Conservation (phyloP, 1,140 invertebrate species). For the Holotrichia oblita region DNA sequence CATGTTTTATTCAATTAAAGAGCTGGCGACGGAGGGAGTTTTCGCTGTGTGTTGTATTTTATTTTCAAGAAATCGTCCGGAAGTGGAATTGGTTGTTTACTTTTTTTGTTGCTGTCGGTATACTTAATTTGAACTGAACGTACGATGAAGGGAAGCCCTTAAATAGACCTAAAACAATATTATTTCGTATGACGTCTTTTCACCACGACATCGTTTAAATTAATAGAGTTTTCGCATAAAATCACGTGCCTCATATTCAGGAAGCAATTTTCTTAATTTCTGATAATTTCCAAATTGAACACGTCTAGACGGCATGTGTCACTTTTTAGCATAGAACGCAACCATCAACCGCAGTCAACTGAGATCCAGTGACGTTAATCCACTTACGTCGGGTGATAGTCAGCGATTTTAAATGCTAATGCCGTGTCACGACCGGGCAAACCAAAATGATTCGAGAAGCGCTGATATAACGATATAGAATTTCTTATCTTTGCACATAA, state of each 20-base stretch:
- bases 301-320: constrained; percentile 27
- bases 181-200: neutral
- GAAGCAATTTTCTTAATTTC: constrained; percentile 16
- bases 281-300: constrained; percentile 20
- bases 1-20: neutral
- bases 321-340: neutral
- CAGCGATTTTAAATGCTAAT: constrained; percentile 33
- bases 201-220: neutral
- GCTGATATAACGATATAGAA: neutral
- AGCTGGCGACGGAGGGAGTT: neutral
- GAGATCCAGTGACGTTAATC: constrained; percentile 27
- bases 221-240: constrained; percentile 13
- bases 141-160: too few species aligned
- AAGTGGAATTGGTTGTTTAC: neutral
- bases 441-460: neutral
- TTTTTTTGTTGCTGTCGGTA: neutral
- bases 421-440: constrained; percentile 10
- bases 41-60: neutral
- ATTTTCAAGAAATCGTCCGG: too few species aligned
- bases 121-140: neutral
- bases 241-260: neutral
- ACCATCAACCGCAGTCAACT: constrained; percentile 1
- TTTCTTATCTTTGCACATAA: neutral
- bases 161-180: too few species aligned
- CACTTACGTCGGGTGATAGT: constrained; percentile 25